A percentile compares a stretch with the other conserved stretches of the same genome.
These are phyloP conservation scores for Apogon talboti DNA, from an alignment of 2,797 vertebrate genomes.

Conservation along the genomic window DNA sequence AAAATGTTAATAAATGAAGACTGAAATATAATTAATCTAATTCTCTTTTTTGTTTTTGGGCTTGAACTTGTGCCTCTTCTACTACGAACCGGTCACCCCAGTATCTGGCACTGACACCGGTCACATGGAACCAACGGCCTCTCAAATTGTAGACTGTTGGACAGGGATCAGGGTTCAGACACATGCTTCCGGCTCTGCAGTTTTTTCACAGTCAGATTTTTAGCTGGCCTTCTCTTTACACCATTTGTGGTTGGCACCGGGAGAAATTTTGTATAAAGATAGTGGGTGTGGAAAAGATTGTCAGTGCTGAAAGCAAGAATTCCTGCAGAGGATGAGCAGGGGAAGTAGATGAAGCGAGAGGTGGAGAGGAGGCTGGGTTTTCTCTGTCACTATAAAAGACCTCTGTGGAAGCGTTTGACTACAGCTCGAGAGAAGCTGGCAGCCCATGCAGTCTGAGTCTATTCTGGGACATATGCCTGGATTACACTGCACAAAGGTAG, in stretches of 20 bases:
- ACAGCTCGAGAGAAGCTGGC: slow-evolving; percentile 26
- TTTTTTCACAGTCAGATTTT: not conserved
- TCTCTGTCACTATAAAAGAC: slow-evolving; percentile 62
- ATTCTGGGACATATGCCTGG: slow-evolving; percentile 73
- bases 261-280: not conserved
- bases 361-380: slow-evolving; percentile 48
- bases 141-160: not conserved
- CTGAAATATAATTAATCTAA: too few species aligned
- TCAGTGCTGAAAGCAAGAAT: not conserved
- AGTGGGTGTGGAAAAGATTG: slow-evolving; percentile 15
- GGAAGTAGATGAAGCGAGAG: slow-evolving; percentile 11
- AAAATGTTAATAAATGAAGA: too few species aligned
- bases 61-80: too few species aligned
- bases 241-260: not conserved
- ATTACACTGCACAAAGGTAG: slow-evolving; percentile 74
- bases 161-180: not conserved
- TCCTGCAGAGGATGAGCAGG: slow-evolving; percentile 7
- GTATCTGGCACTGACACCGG: slow-evolving; percentile 3
- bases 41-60: too few species aligned
- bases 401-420: not conserved
- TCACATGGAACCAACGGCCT: not conserved
- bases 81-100: not conserved
- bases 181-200: not conserved
- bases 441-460: slow-evolving; percentile 2
- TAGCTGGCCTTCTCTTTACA: not conserved